A percentile compares a stretch with the other conserved stretches of the same genome.
These are phyloP conservation scores for Diadumene lineata DNA, from an alignment of 92 coral and sea anemone species.

Conservation along the genomic window DNA sequence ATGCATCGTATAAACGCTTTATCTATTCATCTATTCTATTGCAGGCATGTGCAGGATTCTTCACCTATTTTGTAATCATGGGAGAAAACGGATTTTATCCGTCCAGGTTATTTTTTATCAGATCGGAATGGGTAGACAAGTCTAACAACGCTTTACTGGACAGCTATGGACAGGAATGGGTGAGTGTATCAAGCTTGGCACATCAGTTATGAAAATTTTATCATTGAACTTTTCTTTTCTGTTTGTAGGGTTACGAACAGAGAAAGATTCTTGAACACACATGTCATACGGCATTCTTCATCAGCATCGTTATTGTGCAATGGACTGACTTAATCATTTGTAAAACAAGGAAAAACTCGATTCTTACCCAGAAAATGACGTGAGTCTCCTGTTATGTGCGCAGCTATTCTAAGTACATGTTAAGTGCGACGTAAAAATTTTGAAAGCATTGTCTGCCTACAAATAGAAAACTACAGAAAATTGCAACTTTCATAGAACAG, in stretches of 20 bases:
- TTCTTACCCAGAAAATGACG: slow-evolving; percentile 94
- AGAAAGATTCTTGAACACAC: slow-evolving; percentile 85
- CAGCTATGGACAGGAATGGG: slow-evolving; percentile 98
- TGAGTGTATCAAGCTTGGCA: slow-evolving; percentile 3
- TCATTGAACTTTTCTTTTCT: background rate
- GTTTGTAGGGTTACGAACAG: slow-evolving; percentile 69
- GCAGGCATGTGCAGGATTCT: slow-evolving; percentile 94
- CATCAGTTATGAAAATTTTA: background rate
- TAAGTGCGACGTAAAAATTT: too few relatives aligned
- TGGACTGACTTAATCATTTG: slow-evolving; percentile 98
- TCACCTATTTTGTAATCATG: slow-evolving; percentile 95
- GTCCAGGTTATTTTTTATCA: slow-evolving; percentile 55
- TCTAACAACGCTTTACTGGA: slow-evolving; percentile 43
- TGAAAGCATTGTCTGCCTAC: too few relatives aligned
- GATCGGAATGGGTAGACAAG: slow-evolving; percentile 78
- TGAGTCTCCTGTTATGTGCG: slow-evolving; percentile 42
- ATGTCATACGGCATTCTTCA: slow-evolving; percentile 95
- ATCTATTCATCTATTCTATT: background rate
- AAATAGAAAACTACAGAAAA: too few relatives aligned
- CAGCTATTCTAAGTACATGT: background rate
- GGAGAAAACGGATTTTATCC: slow-evolving; percentile 87
- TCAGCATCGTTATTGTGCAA: slow-evolving; percentile 94
- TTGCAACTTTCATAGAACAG: too few relatives aligned
- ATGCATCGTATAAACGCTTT: too few relatives aligned
- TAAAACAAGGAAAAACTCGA: slow-evolving; percentile 91